Evolutionary conservation across 2,113 vertebrate species (phyloP), one percentile per base, ranked within the genome.

Genomic region (Daubentonia madagascariensis): DNA sequence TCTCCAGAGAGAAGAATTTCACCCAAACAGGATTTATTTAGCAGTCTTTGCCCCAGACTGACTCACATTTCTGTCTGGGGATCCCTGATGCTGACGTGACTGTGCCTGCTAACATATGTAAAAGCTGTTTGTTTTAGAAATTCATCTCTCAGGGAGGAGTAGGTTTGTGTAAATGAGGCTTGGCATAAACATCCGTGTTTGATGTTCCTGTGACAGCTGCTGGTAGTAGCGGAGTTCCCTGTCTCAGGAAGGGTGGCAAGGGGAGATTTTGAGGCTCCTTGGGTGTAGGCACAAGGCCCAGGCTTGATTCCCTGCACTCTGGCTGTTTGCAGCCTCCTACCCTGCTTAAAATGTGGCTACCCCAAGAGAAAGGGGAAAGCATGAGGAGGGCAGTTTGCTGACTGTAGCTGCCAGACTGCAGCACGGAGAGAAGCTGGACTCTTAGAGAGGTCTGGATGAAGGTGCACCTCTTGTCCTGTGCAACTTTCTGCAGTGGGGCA

Each of bases 101-200:
- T 85, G 63, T 91, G 92, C 91, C 78, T 85, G 73, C 70, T 72
- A 96, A n/a, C 97, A 97, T 94, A 95, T 93, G 92, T 84, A 93
- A 70, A 83, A 37, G 43, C 94, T 94, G 96, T 97, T 98, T 97
- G 97, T 96, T 97, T 98, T 94, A 76, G 87, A 68, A 91, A 93
- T 45, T 80, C 93, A 20, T 94, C 85, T 97, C 94, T 94, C 20
- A 0, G 61, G 94, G 91, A 97, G 96, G 79, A 97, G 89, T 86
- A 96, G 90, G 97, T 95, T 97, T n/a, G 67, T 94, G 93, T 89
- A 83, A 94, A 89, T 79, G 96, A 94, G 89, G 63, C 93, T 96
- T 97, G 95, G 96, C 91, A 65, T 65, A 78, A 50, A 54, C 89
- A 91, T 16, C 37, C 12, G 0, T 43, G 59, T 78, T 79, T 80